Conservation (phyloP, 2,113 vertebrate genomes). For the Neolamprologus sp. region DNA sequence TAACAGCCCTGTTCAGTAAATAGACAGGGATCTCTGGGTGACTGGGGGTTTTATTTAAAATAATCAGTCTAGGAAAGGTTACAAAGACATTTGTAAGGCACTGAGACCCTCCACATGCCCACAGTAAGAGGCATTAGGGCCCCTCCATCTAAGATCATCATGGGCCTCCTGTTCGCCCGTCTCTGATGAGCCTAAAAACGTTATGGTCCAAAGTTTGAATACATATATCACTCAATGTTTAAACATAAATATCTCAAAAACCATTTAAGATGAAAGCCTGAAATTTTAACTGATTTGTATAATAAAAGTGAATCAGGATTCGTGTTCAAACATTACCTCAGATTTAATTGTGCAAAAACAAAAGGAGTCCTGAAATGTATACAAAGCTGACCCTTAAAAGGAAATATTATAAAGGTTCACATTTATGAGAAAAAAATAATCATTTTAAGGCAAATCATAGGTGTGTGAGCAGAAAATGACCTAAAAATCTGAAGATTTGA, state of each 20-base stretch:
- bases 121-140: background rate
- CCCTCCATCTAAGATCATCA: background rate
- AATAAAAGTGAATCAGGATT: background rate
- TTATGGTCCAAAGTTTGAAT: background rate
- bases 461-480: background rate
- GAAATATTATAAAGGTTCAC: background rate
- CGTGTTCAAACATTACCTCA: background rate
- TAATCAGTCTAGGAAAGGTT: background rate
- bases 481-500: background rate
- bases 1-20: background rate
- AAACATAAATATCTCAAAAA: background rate
- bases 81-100: background rate
- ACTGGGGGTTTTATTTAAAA: background rate
- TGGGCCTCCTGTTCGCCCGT: accelerated
- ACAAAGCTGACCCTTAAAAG: accelerated
- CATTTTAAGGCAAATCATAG: accelerated
- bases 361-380: background rate
- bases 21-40: accelerated
- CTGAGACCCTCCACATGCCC: background rate
- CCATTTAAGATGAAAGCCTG: accelerated
- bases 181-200: background rate
- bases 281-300: background rate
- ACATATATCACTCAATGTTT: accelerated
- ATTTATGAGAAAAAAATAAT: background rate
- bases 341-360: background rate